Percentiles rank a stretch among this genome's conserved stretches.
Evolutionary conservation across 2,113 vertebrate species (phyloP).

Genomic region (Scomber colias): DNA sequence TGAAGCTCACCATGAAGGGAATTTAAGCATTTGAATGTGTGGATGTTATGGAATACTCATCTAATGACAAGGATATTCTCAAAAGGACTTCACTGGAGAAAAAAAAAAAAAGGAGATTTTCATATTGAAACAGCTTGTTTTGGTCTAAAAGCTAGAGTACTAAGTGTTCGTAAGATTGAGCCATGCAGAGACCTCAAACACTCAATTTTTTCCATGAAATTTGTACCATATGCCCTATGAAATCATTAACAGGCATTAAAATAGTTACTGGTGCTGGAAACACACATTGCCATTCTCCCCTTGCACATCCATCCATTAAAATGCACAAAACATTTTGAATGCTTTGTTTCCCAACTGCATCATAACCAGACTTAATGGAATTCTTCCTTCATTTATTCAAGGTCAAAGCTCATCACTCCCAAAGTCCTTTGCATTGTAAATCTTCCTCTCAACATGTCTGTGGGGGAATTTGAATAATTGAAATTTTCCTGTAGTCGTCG

Average conservation of each 20-base stretch:
- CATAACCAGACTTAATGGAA: constrained; percentile 70
- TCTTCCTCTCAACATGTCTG: constrained; percentile 57
- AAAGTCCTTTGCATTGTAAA: constrained; percentile 80
- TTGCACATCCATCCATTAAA: constrained; percentile 44
- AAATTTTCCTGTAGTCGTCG: constrained; percentile 31
- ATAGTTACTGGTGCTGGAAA: constrained; percentile 42
- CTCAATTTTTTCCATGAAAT: not conserved
- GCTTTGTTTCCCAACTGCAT: constrained; percentile 68
- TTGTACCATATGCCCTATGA: not conserved
- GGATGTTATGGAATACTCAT: constrained; percentile 10
- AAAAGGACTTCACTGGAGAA: not conserved
- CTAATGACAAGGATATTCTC: not conserved
- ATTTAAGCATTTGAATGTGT: not conserved
- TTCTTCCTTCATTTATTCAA: constrained; percentile 78
- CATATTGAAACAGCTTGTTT: not conserved
- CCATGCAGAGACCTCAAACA: not conserved
- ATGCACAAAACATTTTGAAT: constrained; percentile 66
- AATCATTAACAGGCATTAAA: constrained; percentile 38
- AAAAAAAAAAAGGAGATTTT: not conserved
- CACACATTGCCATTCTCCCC: constrained; percentile 31
- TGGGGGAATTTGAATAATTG: constrained; percentile 60
- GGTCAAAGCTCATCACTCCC: constrained; percentile 79
- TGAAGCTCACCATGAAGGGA: not conserved
- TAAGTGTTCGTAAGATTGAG: not conserved
- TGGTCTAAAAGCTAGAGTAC: not conserved